phyloP scores from a whole-genome alignment of 2,113 vertebrate genomes.

The Sula dactylatra region DNA sequence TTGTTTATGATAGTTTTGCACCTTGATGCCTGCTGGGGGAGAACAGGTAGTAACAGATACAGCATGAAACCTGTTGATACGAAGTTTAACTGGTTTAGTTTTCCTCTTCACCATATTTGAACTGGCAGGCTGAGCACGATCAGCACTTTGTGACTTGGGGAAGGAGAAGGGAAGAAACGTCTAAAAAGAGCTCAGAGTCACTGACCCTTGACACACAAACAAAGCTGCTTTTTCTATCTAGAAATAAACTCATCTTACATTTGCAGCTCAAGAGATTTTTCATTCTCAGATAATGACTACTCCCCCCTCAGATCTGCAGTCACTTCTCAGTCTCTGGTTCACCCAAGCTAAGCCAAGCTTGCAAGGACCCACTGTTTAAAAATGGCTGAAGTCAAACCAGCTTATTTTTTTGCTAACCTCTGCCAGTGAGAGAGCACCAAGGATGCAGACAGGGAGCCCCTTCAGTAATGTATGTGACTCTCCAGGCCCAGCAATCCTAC shows the following conservation, averaged over 20 bases:
- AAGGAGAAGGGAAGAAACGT: not conserved
- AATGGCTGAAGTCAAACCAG: not conserved
- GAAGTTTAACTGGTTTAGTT: not conserved
- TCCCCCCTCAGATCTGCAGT: not conserved
- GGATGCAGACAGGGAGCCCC: not conserved
- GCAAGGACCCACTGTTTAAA: not conserved
- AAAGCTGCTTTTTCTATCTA: not conserved
- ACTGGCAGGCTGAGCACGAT: not conserved
- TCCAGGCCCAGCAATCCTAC: not conserved
- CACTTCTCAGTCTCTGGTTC: not conserved
- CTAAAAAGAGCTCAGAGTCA: not conserved
- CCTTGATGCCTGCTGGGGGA: not conserved
- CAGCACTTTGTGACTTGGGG: not conserved
- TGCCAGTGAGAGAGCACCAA: not conserved
- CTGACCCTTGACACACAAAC: not conserved
- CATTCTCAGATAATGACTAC: not conserved
- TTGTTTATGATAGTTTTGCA: not conserved
- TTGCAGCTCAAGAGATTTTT: not conserved
- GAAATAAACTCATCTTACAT: not conserved
- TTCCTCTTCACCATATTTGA: not conserved
- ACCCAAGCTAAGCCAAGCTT: not conserved
- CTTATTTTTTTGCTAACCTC: not conserved
- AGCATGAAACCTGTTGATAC: not conserved
- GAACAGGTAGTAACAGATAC: not conserved
- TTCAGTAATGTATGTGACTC: fast-evolving